Conservation (phyloP, 2,113 vertebrate species). For the Protomyctophum bolini region DNA sequence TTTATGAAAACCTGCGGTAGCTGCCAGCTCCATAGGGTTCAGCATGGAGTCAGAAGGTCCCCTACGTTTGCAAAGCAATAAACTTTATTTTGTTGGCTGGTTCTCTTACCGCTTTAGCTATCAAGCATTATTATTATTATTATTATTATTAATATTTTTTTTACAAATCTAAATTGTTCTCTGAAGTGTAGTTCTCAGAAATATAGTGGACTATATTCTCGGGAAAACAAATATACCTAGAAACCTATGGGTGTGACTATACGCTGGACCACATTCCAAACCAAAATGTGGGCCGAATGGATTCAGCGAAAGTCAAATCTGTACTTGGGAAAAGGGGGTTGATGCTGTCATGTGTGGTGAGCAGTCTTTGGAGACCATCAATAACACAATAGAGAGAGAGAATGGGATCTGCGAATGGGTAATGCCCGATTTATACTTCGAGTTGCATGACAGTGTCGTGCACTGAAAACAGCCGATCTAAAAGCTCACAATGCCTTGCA, state of each 20-base stretch:
- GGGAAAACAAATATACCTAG: conserved; percentile 67
- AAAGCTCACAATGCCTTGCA: too few species aligned
- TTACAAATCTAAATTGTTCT: conserved; percentile 40
- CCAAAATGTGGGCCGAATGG: conserved; percentile 50
- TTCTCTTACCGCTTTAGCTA: conserved; percentile 36
- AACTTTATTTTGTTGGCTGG: conserved; percentile 55
- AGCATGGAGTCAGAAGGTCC: conserved; percentile 24
- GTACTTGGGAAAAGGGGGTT: conserved; percentile 26
- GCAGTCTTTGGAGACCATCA: conserved; percentile 16
- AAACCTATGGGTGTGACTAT: conserved; percentile 52
- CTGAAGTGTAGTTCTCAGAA: conserved; percentile 55
- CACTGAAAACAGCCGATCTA: too few species aligned
- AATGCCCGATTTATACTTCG: too few species aligned
- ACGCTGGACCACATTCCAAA: conserved; percentile 51
- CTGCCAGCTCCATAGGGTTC: conserved; percentile 23
- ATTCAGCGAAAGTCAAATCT: conserved; percentile 54
- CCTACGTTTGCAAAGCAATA: conserved; percentile 57
- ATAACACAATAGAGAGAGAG: conserved; percentile 25
- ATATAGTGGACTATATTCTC: conserved; percentile 50
- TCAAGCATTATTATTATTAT: conserved; percentile 8
- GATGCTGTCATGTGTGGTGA: conserved; percentile 5
- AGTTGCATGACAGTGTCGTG: too few species aligned
- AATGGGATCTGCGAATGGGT: neutral
- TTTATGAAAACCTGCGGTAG: conserved; percentile 45
- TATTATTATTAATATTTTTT: conserved; percentile 39